These are phyloP conservation scores for Rhinogobius similis DNA, from an alignment of 2,113 vertebrate genomes.

Conservation along the genomic window DNA sequence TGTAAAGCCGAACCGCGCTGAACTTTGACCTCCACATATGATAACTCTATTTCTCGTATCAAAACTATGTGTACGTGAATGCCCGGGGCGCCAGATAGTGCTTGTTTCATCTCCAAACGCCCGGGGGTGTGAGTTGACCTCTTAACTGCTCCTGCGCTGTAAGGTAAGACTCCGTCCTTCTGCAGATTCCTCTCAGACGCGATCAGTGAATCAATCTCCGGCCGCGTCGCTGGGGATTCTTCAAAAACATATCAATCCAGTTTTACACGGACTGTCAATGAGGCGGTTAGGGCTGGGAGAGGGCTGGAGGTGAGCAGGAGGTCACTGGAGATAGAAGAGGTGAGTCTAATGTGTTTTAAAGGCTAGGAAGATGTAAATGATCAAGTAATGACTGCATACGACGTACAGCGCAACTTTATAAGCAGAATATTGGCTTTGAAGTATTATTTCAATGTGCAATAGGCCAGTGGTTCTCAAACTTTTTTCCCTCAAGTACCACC, in stretches of 20 bases:
- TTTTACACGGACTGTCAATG: constrained; percentile 24
- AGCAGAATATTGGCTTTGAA: neutral
- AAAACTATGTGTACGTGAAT: constrained; percentile 14
- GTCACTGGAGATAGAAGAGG: constrained; percentile 4
- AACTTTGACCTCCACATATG: constrained; percentile 26
- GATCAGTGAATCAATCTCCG: constrained; percentile 14
- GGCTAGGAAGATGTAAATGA: neutral
- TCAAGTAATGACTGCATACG: neutral
- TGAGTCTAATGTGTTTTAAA: neutral
- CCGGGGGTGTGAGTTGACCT: constrained; percentile 27
- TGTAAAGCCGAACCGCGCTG: neutral
- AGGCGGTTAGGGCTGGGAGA: constrained; percentile 45
- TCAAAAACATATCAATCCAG: neutral
- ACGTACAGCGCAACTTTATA: too few species aligned
- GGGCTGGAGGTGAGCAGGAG: constrained; percentile 27
- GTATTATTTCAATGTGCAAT: too few species aligned
- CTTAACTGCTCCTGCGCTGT: constrained; percentile 15
- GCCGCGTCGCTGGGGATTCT: neutral
- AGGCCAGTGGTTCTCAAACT: too few species aligned
- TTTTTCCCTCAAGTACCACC: too few species aligned
- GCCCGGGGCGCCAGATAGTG: constrained; percentile 22
- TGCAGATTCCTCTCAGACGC: constrained; percentile 8
- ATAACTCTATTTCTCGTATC: constrained; percentile 24
- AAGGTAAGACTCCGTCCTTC: neutral
- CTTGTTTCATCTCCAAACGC: constrained; percentile 33